phyloP scores from a whole-genome alignment of 2,113 vertebrate genomes.

The Proterorhinus semilunaris region DNA sequence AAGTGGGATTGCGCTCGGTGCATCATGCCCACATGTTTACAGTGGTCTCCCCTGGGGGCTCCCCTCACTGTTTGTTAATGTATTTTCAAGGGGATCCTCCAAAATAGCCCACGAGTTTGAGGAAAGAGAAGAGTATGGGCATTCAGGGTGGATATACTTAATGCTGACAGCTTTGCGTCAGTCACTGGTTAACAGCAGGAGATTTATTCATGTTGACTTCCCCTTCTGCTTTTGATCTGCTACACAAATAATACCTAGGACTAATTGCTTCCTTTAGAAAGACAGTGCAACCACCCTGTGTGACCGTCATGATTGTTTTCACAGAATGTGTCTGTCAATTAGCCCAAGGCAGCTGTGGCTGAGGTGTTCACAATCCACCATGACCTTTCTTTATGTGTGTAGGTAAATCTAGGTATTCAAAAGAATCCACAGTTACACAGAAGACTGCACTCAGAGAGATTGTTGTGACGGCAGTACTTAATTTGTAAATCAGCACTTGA shows the following conservation, averaged over 20 bases:
- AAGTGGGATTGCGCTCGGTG: constrained; percentile 68
- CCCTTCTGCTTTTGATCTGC: constrained; percentile 47
- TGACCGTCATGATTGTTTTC: no score
- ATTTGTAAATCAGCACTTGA: no score
- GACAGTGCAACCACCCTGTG: no score
- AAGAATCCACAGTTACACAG: no score
- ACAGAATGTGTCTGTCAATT: no score
- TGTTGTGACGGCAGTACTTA: no score
- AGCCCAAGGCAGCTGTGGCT: no score
- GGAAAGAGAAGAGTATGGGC: constrained; percentile 53
- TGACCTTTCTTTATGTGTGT: no score
- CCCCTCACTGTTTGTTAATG: constrained; percentile 65
- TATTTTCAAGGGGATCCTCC: constrained; percentile 66
- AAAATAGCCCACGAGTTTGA: constrained; percentile 67
- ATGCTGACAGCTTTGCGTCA: constrained; percentile 37
- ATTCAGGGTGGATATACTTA: constrained; percentile 31
- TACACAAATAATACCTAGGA: background rate
- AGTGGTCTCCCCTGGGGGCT: constrained; percentile 64
- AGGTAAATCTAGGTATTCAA: no score
- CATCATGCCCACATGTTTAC: constrained; percentile 75
- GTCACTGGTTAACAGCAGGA: constrained; percentile 31
- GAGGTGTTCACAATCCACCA: no score
- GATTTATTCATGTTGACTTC: constrained; percentile 34
- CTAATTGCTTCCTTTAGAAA: no score
- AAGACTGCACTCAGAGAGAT: no score